phyloP scores from a whole-genome alignment of 1,140 invertebrate species.

The Caenorhabditis brenneri region DNA sequence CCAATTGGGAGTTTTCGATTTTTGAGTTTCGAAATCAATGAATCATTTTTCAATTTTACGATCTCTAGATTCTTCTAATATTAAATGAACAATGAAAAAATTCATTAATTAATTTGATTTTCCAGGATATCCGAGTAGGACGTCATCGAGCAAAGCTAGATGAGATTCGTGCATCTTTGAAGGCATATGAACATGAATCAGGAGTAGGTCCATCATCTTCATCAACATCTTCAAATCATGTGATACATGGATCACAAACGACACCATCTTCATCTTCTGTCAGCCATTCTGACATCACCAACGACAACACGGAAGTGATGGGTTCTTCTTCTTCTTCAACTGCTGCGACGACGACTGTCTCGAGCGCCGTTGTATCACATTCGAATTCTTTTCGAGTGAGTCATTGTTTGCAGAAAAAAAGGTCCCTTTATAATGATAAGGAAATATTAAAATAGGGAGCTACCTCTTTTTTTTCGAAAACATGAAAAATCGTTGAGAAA shows the following conservation, averaged over 20 bases:
- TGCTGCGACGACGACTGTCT: slow-evolving; percentile 5
- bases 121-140: slow-evolving; percentile 57
- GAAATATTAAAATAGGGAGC: neutral
- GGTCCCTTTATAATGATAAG: neutral
- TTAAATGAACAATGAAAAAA: no score
- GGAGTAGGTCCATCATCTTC: neutral
- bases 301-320: slow-evolving; percentile 52
- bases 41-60: neutral
- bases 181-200: slow-evolving; percentile 58
- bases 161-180: slow-evolving; percentile 61
- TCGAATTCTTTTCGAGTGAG: slow-evolving; percentile 31
- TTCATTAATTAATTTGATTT: no score
- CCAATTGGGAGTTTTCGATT: neutral
- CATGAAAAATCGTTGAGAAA: neutral
- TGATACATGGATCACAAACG: neutral
- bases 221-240: neutral
- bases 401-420: slow-evolving; percentile 20
- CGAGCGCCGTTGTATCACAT: neutral
- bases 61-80: no score
- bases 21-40: neutral
- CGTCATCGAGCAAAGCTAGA: slow-evolving; percentile 64
- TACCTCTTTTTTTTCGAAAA: neutral
- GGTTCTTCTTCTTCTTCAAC: neutral
- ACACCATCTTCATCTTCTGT: slow-evolving; percentile 9
- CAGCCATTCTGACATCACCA: neutral